Evolutionary conservation across 2,113 vertebrate genomes (phyloP).

Genomic region (Toxostoma redivivum): DNA sequence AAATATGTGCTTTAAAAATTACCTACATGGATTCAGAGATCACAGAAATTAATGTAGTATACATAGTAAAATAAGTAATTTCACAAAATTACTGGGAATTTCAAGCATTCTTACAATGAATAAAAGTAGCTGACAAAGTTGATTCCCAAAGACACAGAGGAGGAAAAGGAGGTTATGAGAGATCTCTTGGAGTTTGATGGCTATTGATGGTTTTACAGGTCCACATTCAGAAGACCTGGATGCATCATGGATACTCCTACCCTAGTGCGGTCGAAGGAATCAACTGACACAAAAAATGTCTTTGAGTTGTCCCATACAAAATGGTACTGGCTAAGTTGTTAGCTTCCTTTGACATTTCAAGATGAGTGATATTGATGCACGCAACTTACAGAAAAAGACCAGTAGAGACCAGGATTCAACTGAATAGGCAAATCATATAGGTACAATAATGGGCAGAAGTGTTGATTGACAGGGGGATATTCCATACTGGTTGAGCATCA

Average conservation of each 20-base stretch:
- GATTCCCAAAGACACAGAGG: not conserved
- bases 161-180: not conserved
- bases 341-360: not conserved
- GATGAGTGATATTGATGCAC: not conserved
- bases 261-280: not conserved
- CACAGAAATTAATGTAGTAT: not conserved
- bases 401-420: not conserved
- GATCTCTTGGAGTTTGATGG: not conserved
- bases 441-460: not conserved
- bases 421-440: not conserved
- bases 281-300: not conserved
- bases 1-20: not conserved
- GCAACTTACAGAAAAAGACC: not conserved
- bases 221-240: not conserved
- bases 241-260: not conserved
- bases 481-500: not conserved
- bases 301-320: not conserved
- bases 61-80: not conserved
- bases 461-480: not conserved
- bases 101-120: not conserved
- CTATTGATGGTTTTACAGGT: not conserved
- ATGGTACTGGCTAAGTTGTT: not conserved
- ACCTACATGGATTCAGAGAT: not conserved
- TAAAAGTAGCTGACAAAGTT: not conserved
- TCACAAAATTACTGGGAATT: not conserved